Percentiles rank a stretch among this genome's conserved stretches.
These are phyloP conservation scores for Mirza zaza DNA, from an alignment of 2,113 vertebrate species.

Conservation along the genomic window DNA sequence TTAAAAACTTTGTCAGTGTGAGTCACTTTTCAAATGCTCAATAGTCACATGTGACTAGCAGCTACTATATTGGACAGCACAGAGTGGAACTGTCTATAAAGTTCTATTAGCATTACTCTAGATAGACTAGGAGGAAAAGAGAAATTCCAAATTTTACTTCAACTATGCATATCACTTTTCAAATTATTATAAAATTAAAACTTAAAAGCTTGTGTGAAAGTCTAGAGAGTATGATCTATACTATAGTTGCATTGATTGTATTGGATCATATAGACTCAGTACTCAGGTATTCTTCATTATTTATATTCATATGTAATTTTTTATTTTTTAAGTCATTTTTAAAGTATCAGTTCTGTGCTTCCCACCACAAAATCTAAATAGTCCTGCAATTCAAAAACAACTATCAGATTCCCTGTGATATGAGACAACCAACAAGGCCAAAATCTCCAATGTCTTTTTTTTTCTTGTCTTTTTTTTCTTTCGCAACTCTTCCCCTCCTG, in stretches of 20 bases:
- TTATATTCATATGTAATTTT: slow-evolving; percentile 1
- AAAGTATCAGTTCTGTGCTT: background rate
- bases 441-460: background rate
- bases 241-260: background rate
- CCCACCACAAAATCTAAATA: slow-evolving; percentile 37
- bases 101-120: background rate
- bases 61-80: background rate
- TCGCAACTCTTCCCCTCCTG: too few relatives aligned
- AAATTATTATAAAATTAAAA: slow-evolving; percentile 36
- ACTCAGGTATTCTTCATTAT: background rate
- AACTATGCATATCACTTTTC: background rate
- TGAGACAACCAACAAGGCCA: background rate
- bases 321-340: slow-evolving; percentile 4
- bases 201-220: background rate
- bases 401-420: background rate
- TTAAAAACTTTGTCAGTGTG: background rate
- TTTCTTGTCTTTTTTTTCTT: too few relatives aligned
- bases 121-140: background rate
- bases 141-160: background rate
- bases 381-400: slow-evolving; percentile 8
- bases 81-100: background rate
- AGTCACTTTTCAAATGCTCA: slow-evolving; percentile 1
- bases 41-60: background rate
- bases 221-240: background rate
- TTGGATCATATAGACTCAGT: background rate